Evolutionary conservation across 2,888 invertebrate genomes (phyloP), one percentile per base, ranked within the genome.

Genomic region (Oligia latruncula): DNA sequence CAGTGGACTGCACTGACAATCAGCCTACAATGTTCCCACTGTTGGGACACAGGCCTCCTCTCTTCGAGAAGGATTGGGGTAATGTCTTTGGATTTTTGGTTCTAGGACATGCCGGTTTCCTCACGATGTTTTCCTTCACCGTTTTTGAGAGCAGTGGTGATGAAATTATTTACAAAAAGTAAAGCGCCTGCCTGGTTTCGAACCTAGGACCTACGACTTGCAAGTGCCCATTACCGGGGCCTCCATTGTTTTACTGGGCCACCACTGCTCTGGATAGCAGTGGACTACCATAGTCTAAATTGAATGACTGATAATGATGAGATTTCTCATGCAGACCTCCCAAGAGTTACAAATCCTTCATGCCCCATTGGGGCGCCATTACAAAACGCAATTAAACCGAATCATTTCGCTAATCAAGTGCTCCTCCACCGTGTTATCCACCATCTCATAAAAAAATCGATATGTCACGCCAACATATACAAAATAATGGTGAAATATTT

Each of bases 401-500:
- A 82, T 78, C 81, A 83, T 85, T 87, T 86, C 72, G 83, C 89
- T 88, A 87, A 89, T 89, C 81, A 87, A 89, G 77, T 65, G 76
- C 71, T 58, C 65, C 60, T 43, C 17, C 9, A 77, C 70, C 66
- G 71, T 68, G 77, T 29, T 66, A 82, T 75, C 78, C 82, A 86
- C 75, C 71, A 64, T 83, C 85, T 73, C 65, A 77, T 74, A 72
- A 66, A 74, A 78, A 86, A 87, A 94, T 94, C 93, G 91, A 95
- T 95, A 89, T 87, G 92, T 91, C 93, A 95, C 94, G 95, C 92
- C 83, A 87, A 86, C 82, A 74, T 70, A 81, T 66, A 23, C 74
- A 73, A 72, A 77, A 73, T 77, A 76, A 72, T 78, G 67, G 77
- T 58, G 85, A 86, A 90, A 92, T 93, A 95, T 95, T 96, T 96